phyloP scores from a whole-genome alignment of 2,797 vertebrate genomes.

The Pagetopsis macropterus region DNA sequence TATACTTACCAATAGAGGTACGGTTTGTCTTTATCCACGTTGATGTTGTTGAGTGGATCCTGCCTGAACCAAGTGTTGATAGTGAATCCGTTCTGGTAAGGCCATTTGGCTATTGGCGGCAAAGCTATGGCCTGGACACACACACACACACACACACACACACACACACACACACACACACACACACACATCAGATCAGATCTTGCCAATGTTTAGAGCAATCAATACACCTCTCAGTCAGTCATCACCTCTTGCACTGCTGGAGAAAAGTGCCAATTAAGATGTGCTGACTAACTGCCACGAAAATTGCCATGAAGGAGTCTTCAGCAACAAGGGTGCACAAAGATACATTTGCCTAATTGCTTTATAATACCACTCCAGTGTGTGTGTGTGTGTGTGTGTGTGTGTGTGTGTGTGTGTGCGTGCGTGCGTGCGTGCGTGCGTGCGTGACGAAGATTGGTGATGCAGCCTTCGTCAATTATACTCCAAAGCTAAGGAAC shows the following conservation, averaged over 20 bases:
- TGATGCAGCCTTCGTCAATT: too few relatives aligned
- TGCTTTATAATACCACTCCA: constrained; percentile 8
- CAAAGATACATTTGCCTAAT: background rate
- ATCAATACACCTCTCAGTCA: constrained; percentile 34
- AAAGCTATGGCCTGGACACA: constrained; percentile 92
- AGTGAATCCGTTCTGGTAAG: constrained; percentile 99
- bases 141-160: too few relatives aligned
- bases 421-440: too few relatives aligned
- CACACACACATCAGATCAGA: constrained; percentile 6
- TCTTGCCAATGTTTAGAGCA: background rate
- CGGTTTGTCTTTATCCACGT: constrained; percentile 99
- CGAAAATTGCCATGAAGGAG: background rate
- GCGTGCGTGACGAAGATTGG: too few relatives aligned
- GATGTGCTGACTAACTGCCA: constrained; percentile 27
- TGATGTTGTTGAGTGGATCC: constrained; percentile 99
- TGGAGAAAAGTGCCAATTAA: constrained; percentile 33
- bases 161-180: too few relatives aligned
- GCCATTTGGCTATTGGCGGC: constrained; percentile 99
- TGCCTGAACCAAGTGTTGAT: constrained; percentile 99
- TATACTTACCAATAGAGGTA: constrained; percentile 97
- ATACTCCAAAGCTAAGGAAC: too few relatives aligned
- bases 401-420: too few relatives aligned
- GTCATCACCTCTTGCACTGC: constrained; percentile 10
- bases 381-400: background rate
- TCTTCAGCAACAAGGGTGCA: constrained; percentile 12